phyloP scores from a whole-genome alignment of 2,888 invertebrate species.

The Microchrysa polita region DNA sequence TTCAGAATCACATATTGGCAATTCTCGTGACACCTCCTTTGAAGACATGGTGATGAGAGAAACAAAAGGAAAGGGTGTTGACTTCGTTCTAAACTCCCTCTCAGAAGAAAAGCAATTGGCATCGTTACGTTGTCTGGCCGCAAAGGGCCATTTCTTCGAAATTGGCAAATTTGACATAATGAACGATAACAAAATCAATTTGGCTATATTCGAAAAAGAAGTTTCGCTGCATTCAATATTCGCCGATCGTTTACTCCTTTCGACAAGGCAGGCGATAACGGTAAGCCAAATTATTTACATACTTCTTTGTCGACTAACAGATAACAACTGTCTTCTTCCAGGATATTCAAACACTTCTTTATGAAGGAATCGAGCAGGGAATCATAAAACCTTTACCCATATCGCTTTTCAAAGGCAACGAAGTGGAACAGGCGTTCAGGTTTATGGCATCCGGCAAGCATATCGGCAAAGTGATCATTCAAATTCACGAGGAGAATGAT shows the following conservation, averaged over 20 bases:
- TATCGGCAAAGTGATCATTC: conserved; percentile 75
- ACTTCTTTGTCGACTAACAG: no score
- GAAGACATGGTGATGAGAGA: conserved; percentile 82
- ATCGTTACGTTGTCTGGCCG: conserved; percentile 70
- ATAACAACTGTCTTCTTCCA: conserved; percentile 49
- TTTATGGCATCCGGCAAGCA: conserved; percentile 77
- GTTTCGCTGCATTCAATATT: conserved; percentile 81
- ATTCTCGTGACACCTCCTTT: conserved; percentile 87
- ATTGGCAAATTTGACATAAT: conserved; percentile 87
- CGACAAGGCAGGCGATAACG: conserved; percentile 62
- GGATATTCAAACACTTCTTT: conserved; percentile 67
- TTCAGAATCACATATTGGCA: conserved; percentile 76
- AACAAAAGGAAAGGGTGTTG: conserved; percentile 89
- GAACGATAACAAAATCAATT: conserved; percentile 70
- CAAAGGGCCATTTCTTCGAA: conserved; percentile 78
- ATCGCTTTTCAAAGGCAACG: conserved; percentile 71
- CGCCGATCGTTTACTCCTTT: conserved; percentile 74
- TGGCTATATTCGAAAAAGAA: conserved; percentile 76
- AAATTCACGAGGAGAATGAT: conserved; percentile 57
- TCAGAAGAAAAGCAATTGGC: conserved; percentile 90
- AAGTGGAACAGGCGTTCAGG: conserved; percentile 78
- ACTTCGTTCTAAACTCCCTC: conserved; percentile 90
- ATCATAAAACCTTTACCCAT: conserved; percentile 75
- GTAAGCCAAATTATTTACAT: conserved; percentile 52
- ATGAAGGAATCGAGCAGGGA: conserved; percentile 73